Conservation (phyloP, 1,140 invertebrate genomes). For the Lordiphosa collinella region DNA sequence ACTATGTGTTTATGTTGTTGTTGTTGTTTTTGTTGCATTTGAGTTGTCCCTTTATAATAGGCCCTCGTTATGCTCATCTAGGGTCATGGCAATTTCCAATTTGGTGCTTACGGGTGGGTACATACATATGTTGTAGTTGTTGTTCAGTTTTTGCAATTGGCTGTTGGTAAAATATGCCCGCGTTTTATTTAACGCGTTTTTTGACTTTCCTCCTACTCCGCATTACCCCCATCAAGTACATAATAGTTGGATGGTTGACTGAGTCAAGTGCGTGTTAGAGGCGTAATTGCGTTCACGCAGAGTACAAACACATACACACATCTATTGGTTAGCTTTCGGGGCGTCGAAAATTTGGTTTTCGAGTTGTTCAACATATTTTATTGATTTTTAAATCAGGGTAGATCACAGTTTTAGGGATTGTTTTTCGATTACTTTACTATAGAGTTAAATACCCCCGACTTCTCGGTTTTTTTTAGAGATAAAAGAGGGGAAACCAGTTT, state of each 20-base stretch:
- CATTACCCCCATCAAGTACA: neutral
- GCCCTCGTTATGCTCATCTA: constrained; percentile 21
- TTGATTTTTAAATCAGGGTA: neutral
- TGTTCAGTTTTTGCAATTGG: constrained; percentile 52
- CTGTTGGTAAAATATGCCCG: constrained; percentile 51
- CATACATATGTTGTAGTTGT: constrained; percentile 18
- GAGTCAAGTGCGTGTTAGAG: constrained; percentile 25
- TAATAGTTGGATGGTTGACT: constrained; percentile 1
- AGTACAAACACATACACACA: neutral
- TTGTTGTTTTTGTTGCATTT: constrained; percentile 14
- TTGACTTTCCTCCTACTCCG: neutral
- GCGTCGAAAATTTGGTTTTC: constrained; percentile 7
- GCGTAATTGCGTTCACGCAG: constrained; percentile 33
- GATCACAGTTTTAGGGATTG: no score
- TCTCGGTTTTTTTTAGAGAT: no score
- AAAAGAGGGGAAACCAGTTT: no score
- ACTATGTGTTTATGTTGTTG: constrained; percentile 7
- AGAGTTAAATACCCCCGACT: no score
- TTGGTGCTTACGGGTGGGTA: constrained; percentile 6
- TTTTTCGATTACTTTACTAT: no score
- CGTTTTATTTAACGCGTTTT: constrained; percentile 57
- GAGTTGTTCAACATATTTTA: no score
- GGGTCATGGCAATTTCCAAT: constrained; percentile 1
- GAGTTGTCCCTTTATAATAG: constrained; percentile 15
- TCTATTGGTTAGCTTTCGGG: constrained; percentile 27